Evolutionary conservation across 1,140 invertebrate species (phyloP).

Genomic region (Stegodyphus dumicola): DNA sequence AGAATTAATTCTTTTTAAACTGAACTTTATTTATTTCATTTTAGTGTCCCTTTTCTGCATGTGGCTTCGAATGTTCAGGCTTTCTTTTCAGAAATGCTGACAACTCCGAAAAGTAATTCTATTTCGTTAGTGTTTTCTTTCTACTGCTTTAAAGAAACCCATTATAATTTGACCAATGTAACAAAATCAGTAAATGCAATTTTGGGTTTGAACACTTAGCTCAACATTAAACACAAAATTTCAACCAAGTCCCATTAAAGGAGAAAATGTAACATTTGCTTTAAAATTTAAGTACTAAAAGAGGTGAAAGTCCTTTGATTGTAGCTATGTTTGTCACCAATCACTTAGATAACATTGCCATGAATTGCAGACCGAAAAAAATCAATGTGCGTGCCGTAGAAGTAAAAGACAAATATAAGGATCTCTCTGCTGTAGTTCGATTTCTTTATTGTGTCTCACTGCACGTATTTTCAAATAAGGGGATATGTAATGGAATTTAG

Average conservation of each 20-base stretch:
- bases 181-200: neutral
- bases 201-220: neutral
- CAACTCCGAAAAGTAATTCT: neutral
- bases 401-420: neutral
- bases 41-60: too few species aligned
- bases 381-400: neutral
- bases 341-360: neutral
- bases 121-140: neutral
- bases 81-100: too few species aligned
- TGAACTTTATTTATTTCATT: too few species aligned
- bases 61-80: too few species aligned
- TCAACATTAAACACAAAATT: neutral
- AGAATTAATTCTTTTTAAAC: too few species aligned
- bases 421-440: neutral
- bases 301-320: neutral
- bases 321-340: neutral
- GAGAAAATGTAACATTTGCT: neutral
- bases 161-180: neutral
- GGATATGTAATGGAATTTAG: conserved; percentile 7
- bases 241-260: neutral
- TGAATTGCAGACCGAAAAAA: neutral
- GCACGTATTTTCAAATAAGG: conserved; percentile 12
- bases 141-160: neutral
- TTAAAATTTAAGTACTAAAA: neutral
- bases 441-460: neutral